Evolutionary conservation across 2,888 invertebrate species (phyloP), one percentile per base, ranked within the genome.

Genomic region (Leptinotarsa tumamoca): DNA sequence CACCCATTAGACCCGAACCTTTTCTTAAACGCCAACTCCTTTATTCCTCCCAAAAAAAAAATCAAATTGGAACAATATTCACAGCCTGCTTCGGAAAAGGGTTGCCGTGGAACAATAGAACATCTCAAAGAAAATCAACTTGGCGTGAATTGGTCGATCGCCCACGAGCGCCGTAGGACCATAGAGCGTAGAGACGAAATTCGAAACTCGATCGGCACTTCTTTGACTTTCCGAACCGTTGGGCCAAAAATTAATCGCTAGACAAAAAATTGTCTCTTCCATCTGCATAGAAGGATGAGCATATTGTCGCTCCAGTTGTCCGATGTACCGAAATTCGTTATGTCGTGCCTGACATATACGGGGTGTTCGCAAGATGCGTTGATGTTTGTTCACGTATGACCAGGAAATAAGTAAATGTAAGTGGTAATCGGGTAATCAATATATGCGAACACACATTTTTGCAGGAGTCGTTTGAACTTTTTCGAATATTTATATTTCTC

Each of bases 141-240:
- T 80, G 79, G 81, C 80, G 80, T 82, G 80, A 80, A 79, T 77
- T 76, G 80, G 80, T 77, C 76, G 77, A 78, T 79, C 78, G 79
- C 79, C 79, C 81, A 80, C 78, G 70, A 76, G 77, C 77, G 75
- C 71, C 68, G 77, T 74, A 75, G 75, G 74, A 78, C 77, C 73
- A 74, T 79, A 80, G 77, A 74, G 52, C 63, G 73, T 78, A 80
- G 70, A 52, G 80, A 74, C 80, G 79, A 82, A 78, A 83, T 79
- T 83, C 79, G 80, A 79, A 72, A 79, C 79, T 80, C 84, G 83
- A 77, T 78, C 83, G 85, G 87, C 84, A 79, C 69, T 71, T 82
- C 87, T 88, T 88, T 88, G 87, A 88, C 88, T 88, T 88, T 88
- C 87, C 88, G 84, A 85, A 80, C 86, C 88, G 84, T 54, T 82